phyloP scores from a whole-genome alignment of 2,888 invertebrate genomes.

The Drosophila melanocephala region DNA sequence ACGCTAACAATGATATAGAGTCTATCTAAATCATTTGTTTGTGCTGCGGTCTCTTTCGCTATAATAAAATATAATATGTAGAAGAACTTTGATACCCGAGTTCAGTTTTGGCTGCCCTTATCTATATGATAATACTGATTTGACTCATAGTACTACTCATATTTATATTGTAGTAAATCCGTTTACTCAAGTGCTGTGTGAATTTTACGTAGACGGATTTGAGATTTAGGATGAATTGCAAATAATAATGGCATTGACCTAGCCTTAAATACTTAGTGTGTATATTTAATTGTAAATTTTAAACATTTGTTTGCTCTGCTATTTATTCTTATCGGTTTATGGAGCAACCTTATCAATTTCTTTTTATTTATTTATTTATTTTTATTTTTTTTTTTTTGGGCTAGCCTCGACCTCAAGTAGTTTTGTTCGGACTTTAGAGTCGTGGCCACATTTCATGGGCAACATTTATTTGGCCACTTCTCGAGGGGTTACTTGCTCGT shows the following conservation, averaged over 20 bases:
- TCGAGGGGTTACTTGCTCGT: conserved; percentile 37
- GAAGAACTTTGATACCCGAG: conserved; percentile 53
- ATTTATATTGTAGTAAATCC: background rate
- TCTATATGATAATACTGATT: conserved; percentile 12
- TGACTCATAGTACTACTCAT: conserved; percentile 8
- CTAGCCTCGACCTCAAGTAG: conserved; percentile 19
- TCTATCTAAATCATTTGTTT: conserved; percentile 2
- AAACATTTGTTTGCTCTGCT: background rate
- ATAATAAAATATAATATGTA: background rate
- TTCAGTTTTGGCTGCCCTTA: conserved; percentile 18
- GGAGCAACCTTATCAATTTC: conserved; percentile 13
- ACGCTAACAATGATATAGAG: background rate
- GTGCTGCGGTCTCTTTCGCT: background rate
- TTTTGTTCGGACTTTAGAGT: conserved; percentile 38
- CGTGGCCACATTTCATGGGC: conserved; percentile 26
- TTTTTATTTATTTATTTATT: background rate
- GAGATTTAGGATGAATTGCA: conserved; percentile 18
- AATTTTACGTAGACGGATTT: conserved; percentile 13
- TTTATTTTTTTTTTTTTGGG: background rate
- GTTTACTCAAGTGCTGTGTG: conserved; percentile 6
- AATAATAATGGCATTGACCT: conserved; percentile 51
- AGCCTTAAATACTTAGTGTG: conserved; percentile 24
- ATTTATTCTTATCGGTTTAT: background rate
- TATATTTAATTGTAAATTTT: conserved; percentile 10
- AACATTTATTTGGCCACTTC: conserved; percentile 20